These are phyloP conservation scores for Clarias fuscus DNA, from an alignment of 2,797 vertebrate genomes.

Conservation along the genomic window DNA sequence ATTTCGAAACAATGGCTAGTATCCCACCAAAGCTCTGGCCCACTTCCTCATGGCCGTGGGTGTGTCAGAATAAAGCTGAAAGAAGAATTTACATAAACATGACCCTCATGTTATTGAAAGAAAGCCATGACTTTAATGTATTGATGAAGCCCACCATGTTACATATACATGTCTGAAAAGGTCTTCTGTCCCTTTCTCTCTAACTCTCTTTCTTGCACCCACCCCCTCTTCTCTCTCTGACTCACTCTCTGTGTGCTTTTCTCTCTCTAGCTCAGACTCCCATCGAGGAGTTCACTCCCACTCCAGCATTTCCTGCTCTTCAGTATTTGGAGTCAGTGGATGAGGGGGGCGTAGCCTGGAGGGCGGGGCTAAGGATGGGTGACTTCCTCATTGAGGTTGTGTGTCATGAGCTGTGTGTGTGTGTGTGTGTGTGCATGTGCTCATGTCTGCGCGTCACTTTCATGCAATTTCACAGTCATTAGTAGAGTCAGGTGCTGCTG, in stretches of 20 bases:
- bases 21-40: too few species aligned
- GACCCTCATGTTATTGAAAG: too few species aligned
- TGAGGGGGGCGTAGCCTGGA: slow-evolving; percentile 92
- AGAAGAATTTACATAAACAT: too few species aligned
- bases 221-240: background rate
- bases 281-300: slow-evolving; percentile 95
- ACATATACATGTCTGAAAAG: too few species aligned
- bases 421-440: background rate
- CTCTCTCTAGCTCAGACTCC: slow-evolving; percentile 88
- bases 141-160: too few species aligned
- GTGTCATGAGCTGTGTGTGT: background rate
- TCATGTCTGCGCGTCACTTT: background rate
- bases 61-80: too few species aligned
- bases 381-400: slow-evolving; percentile 92
- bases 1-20: too few species aligned
- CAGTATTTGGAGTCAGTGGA: slow-evolving; percentile 95
- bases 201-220: background rate
- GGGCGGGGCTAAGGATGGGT: slow-evolving; percentile 90
- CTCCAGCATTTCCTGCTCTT: slow-evolving; percentile 90
- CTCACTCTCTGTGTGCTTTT: background rate
- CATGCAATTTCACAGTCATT: slow-evolving; percentile 12
- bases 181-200: slow-evolving; percentile 3
- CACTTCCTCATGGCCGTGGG: too few species aligned
- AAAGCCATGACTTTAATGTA: too few species aligned
- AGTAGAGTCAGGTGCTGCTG: background rate